Evolutionary conservation across 1,140 invertebrate genomes (phyloP).

Genomic region (Xylocopa sonorina): DNA sequence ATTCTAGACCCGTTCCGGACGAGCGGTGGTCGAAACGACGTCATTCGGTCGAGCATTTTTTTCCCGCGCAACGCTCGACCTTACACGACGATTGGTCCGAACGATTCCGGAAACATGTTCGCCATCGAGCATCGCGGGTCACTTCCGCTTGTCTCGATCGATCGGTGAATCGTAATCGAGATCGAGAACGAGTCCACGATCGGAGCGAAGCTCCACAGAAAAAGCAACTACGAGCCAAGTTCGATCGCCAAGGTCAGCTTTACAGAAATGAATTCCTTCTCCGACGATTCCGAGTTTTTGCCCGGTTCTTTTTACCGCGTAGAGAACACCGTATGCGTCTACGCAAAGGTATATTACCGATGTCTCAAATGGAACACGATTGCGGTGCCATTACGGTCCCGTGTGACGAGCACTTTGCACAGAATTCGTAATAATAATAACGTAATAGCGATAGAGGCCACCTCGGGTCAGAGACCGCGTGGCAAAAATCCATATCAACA

Average conservation of each 20-base stretch:
- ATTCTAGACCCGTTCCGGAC: constrained; percentile 49
- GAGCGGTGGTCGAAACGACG: constrained; percentile 24
- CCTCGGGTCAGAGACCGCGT: not conserved
- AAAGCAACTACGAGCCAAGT: not conserved
- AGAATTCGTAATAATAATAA: not conserved
- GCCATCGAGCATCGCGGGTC: not conserved
- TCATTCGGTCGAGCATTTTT: constrained; percentile 27
- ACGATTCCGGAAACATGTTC: constrained; percentile 49
- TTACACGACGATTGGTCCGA: constrained; percentile 17
- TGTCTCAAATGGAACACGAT: not conserved
- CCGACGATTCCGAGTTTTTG: not conserved
- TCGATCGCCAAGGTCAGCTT: not conserved
- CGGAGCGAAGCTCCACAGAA: not conserved
- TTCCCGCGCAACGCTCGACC: not conserved
- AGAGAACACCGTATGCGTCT: not conserved
- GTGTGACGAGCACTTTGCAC: not conserved
- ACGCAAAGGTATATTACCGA: too few relatives aligned
- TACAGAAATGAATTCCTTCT: not conserved
- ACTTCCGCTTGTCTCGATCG: constrained; percentile 39
- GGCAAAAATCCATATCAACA: not conserved
- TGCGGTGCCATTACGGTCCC: not conserved
- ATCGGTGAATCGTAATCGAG: not conserved
- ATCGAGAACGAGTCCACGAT: not conserved
- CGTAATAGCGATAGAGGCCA: not conserved
- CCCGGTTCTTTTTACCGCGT: not conserved